Percentiles rank a stretch among this genome's conserved stretches.
Evolutionary conservation across 2,888 invertebrate genomes (phyloP).

Genomic region (Nasonovia ribisnigri): DNA sequence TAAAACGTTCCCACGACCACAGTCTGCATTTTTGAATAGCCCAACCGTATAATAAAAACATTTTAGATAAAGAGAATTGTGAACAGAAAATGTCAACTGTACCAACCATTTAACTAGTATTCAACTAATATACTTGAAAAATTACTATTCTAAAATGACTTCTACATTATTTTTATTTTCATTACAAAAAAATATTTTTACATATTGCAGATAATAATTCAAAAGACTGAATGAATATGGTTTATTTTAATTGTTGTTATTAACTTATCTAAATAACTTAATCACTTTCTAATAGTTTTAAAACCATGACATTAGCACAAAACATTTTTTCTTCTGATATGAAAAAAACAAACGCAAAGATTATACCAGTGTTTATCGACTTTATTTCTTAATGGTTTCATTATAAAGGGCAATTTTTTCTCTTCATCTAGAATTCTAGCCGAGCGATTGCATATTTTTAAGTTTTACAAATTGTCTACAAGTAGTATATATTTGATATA

Average conservation of each 20-base stretch:
- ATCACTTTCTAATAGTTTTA: not conserved
- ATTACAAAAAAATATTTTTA: not conserved
- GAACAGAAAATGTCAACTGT: not conserved
- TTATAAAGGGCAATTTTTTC: slow-evolving; percentile 24
- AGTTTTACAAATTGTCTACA: not conserved
- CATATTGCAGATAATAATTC: not conserved
- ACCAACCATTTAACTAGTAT: no score
- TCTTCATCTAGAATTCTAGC: not conserved
- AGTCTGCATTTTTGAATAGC: slow-evolving; percentile 33
- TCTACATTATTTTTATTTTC: not conserved
- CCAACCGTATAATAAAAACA: not conserved
- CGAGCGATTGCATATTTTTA: not conserved
- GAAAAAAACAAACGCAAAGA: not conserved
- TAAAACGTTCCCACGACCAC: slow-evolving; percentile 57
- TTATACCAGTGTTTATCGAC: not conserved
- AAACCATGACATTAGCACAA: slow-evolving; percentile 8
- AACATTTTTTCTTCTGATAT: not conserved
- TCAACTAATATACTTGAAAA: no score
- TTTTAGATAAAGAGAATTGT: not conserved
- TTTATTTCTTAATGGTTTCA: not conserved
- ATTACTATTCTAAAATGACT: no score
- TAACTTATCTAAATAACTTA: slow-evolving; percentile 3
- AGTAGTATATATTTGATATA: not conserved
- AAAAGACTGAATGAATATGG: not conserved
- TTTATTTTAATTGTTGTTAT: not conserved